phyloP scores from a whole-genome alignment of 2,113 vertebrate species.

The Phylloscopus trochilus region DNA sequence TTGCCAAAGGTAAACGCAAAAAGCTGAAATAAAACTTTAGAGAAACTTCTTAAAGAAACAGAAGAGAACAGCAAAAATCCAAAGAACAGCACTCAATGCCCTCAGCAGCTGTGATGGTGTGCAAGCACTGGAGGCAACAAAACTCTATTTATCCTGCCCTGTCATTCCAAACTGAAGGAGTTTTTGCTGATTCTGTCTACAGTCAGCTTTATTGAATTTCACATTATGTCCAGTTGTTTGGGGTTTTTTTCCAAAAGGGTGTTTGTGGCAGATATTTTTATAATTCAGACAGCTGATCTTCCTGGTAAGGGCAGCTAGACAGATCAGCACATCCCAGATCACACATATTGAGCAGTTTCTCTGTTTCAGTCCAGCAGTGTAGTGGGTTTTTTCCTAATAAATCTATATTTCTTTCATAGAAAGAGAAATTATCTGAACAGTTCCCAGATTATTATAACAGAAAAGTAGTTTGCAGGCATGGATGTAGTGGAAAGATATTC shows the following conservation, averaged over 20 bases:
- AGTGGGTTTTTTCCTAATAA: background rate
- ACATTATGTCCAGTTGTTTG: background rate
- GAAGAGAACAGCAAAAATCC: too few relatives aligned
- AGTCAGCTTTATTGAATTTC: background rate
- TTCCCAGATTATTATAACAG: background rate
- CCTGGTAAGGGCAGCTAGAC: background rate
- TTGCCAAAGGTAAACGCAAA: too few relatives aligned
- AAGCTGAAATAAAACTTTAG: too few relatives aligned
- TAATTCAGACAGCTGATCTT: background rate
- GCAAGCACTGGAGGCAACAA: background rate
- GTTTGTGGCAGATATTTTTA: background rate
- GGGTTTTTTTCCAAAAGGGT: background rate
- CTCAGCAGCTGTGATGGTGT: background rate
- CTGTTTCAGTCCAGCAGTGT: background rate
- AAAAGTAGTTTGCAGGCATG: background rate
- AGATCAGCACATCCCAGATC: background rate
- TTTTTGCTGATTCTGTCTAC: constrained; percentile 22
- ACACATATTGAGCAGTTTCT: background rate
- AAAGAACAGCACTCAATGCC: background rate
- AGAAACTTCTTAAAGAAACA: too few relatives aligned
- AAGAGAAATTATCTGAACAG: background rate
- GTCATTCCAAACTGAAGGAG: background rate
- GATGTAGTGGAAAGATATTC: background rate
- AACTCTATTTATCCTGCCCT: background rate
- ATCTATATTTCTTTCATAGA: background rate